Conservation (phyloP, 2,888 invertebrate genomes). For the Macaria liturata region DNA sequence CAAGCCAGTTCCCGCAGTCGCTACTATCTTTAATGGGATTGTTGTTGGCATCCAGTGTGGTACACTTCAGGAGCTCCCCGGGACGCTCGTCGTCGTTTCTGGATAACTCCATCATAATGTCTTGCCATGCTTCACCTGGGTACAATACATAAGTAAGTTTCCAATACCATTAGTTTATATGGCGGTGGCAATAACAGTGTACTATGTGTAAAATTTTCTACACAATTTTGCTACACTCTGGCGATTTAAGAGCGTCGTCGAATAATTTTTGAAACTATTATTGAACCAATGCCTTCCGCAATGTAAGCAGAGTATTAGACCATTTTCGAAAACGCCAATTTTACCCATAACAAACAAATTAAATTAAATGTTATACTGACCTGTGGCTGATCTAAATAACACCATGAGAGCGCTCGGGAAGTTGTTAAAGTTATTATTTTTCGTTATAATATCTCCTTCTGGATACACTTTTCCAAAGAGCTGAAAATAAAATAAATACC, state of each 20-base stretch:
- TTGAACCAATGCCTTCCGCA: no score
- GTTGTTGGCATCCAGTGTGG: conserved; percentile 77
- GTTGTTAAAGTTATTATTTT: conserved; percentile 99
- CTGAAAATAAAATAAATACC: conserved; percentile 64
- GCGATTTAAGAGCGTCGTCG: no score
- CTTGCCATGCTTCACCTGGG: conserved; percentile 98
- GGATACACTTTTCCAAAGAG: conserved; percentile 97
- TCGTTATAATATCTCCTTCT: conserved; percentile 89
- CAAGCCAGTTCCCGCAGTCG: conserved; percentile 94
- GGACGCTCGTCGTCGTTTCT: conserved; percentile 51
- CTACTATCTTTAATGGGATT: conserved; percentile 52
- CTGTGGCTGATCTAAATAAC: conserved; percentile 96
- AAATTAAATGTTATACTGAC: conserved; percentile 58
- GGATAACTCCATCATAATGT: conserved; percentile 93
- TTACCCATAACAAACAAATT: conserved; percentile 4
- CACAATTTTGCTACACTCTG: no score
- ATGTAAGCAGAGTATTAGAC: no score
- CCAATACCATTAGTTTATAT: not conserved
- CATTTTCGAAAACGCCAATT: not conserved
- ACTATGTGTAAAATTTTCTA: not conserved
- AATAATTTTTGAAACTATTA: no score
- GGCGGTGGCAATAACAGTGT: not conserved
- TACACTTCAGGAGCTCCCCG: conserved; percentile 52
- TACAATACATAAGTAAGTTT: not conserved
- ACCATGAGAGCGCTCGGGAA: conserved; percentile 98